Base-by-base conservation (phyloP, 2,888 invertebrate species). In the Noctua janthina region DNA sequence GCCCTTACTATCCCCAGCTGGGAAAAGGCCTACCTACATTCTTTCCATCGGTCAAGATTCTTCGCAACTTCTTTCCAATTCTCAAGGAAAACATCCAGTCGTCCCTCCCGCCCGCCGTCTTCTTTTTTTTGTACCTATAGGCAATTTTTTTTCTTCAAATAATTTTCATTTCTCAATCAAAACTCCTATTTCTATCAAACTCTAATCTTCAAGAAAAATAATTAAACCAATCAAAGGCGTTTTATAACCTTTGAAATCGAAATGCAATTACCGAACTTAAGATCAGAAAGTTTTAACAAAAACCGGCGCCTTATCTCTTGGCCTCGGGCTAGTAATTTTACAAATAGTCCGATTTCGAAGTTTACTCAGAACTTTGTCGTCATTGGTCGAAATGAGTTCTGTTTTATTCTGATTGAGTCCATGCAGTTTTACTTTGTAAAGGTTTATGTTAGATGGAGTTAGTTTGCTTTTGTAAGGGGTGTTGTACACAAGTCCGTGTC, bases 271-370 rank as follows among this genome's bases (percentile, higher is more conserved):
- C 76, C 49, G 62, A 79, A 76, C 74, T 84, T 74, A 74, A 79
- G 64, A 80, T 71, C 73, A 29, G 71, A 78, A 81, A 83, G 81
- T 86, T 79, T 49, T n/a, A 74, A 84, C 78, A 81, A 80, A 84
- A 77, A 75, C 78, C 64, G 15, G 17, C n/a, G 72, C 35, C 76
- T 76, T 88, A 88, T 87, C 86, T 78, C 54, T 20, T 15, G 11
- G 79, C 85, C 49, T 62, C 72, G 73, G 71, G 85, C 77, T 59
- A 78, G 88, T 84, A 69, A 88, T 86, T 83, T 87, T 81, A 82
- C 83, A 84, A 89, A 88, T 83, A 83, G 86, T 79, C 88, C 43
- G 86, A 87, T 85, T 86, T 79, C 66, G 39, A 84, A 87, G 68
- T 87, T 70, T 56, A 81, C 43, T 68, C 80, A 62, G 79, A 82